These are phyloP conservation scores for Lipophrys pholis DNA, from an alignment of 2,113 vertebrate genomes.

Conservation along the genomic window DNA sequence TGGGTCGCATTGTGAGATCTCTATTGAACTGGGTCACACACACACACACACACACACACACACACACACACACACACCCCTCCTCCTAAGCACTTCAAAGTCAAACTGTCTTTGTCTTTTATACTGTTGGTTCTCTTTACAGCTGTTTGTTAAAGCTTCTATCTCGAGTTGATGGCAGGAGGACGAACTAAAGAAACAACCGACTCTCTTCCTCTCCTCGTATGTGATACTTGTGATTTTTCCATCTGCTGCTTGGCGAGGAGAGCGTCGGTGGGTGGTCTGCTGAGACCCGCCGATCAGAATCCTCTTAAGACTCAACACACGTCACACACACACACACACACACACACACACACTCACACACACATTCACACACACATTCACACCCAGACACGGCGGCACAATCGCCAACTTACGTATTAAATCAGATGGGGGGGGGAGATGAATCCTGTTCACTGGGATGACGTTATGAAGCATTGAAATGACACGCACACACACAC, in stretches of 20 bases:
- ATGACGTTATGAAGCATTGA: slow-evolving; percentile 40
- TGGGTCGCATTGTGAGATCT: too few relatives aligned
- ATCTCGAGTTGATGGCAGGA: too few relatives aligned
- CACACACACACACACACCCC: not conserved
- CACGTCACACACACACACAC: slow-evolving; percentile 7
- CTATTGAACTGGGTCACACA: too few relatives aligned
- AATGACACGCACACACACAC: slow-evolving; percentile 9
- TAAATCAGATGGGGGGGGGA: not conserved
- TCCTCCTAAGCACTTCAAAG: slow-evolving; percentile 40
- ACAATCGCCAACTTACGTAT: slow-evolving; percentile 4
- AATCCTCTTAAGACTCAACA: slow-evolving; percentile 38
- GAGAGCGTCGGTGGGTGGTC: slow-evolving; percentile 75
- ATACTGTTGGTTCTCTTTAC: slow-evolving; percentile 18
- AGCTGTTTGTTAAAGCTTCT: slow-evolving; percentile 35
- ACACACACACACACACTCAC: not conserved
- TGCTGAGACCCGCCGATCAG: slow-evolving; percentile 49
- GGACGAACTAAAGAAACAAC: too few relatives aligned
- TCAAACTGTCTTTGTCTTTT: slow-evolving; percentile 29
- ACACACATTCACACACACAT: slow-evolving; percentile 1
- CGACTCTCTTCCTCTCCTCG: not conserved
- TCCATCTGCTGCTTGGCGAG: slow-evolving; percentile 65
- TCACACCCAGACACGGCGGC: not conserved
- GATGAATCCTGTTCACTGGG: slow-evolving; percentile 29
- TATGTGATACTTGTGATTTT: slow-evolving; percentile 42
- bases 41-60: too few relatives aligned